Conservation (phyloP, 2,888 invertebrate genomes). For the Megaustenia siamemsis region DNA sequence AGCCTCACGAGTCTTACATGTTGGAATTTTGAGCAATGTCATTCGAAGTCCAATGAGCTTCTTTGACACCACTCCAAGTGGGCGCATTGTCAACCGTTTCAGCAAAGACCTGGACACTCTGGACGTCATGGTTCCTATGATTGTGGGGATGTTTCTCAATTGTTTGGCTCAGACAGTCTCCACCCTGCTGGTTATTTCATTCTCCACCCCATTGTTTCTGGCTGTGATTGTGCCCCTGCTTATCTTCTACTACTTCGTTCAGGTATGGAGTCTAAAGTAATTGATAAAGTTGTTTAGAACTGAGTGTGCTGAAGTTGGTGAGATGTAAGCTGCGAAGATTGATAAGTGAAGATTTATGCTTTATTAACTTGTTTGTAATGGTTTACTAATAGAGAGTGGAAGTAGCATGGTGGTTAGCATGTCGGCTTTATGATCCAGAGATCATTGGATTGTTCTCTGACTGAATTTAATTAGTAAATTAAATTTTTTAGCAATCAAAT, state of each 20-base stretch:
- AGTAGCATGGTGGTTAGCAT: too few relatives aligned
- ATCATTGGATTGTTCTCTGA: too few relatives aligned
- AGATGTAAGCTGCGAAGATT: too few relatives aligned
- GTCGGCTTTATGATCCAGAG: too few relatives aligned
- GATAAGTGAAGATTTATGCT: too few relatives aligned
- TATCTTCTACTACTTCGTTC: slow-evolving; percentile 69
- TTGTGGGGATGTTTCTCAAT: slow-evolving; percentile 55
- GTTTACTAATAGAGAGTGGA: too few relatives aligned
- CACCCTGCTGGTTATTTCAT: slow-evolving; percentile 65
- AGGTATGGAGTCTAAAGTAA: slow-evolving; percentile 67
- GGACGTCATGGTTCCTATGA: slow-evolving; percentile 60
- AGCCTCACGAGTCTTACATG: slow-evolving; percentile 72
- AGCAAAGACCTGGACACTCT: slow-evolving; percentile 73
- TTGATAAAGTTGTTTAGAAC: too few relatives aligned
- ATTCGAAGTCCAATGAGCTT: slow-evolving; percentile 75
- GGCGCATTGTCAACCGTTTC: slow-evolving; percentile 74
- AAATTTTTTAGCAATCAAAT: too few relatives aligned
- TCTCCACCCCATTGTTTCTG: slow-evolving; percentile 69
- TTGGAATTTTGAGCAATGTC: slow-evolving; percentile 70
- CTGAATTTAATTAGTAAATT: too few relatives aligned
- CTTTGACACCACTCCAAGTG: slow-evolving; percentile 75
- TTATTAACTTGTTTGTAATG: too few relatives aligned
- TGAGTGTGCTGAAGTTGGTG: too few relatives aligned
- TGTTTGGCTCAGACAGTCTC: slow-evolving; percentile 59
- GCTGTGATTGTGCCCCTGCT: slow-evolving; percentile 64